Conservation (phyloP, 2,888 invertebrate species). For the Zygogramma bicolorata region DNA sequence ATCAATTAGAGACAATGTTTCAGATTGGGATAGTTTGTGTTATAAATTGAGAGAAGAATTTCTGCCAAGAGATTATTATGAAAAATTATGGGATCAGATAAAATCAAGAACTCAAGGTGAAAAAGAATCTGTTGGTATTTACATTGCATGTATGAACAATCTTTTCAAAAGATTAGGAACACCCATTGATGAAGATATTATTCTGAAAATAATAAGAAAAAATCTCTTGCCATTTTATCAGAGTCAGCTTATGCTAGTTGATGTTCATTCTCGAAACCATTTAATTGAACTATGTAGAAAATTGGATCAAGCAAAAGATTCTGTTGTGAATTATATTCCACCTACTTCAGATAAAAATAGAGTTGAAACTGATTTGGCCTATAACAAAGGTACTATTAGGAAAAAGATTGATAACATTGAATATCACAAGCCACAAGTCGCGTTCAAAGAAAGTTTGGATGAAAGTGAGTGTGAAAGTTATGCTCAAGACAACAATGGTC, state of each 20-base stretch:
- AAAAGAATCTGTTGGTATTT: constrained; percentile 27
- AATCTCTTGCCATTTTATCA: constrained; percentile 31
- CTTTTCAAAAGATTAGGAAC: constrained; percentile 21
- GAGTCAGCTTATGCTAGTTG: constrained; percentile 22
- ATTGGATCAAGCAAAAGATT: not conserved
- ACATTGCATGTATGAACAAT: constrained; percentile 17
- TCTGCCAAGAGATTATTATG: no score
- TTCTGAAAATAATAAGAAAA: constrained; percentile 19
- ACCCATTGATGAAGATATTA: constrained; percentile 9
- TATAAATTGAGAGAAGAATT: no score
- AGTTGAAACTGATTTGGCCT: not conserved
- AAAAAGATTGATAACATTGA: not conserved
- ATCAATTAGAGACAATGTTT: no score
- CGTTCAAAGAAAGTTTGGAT: not conserved
- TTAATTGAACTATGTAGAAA: not conserved
- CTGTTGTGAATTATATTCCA: not conserved
- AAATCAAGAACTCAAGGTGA: constrained; percentile 25
- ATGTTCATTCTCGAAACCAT: constrained; percentile 14
- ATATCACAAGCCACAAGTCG: not conserved
- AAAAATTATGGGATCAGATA: constrained; percentile 25
- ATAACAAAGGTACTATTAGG: not conserved
- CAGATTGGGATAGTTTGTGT: no score
- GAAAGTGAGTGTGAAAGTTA: not conserved
- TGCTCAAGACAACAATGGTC: not conserved
- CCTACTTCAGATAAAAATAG: not conserved